These are phyloP conservation scores for Synergus japonicus DNA, from an alignment of 2,888 invertebrate genomes.

Conservation along the genomic window DNA sequence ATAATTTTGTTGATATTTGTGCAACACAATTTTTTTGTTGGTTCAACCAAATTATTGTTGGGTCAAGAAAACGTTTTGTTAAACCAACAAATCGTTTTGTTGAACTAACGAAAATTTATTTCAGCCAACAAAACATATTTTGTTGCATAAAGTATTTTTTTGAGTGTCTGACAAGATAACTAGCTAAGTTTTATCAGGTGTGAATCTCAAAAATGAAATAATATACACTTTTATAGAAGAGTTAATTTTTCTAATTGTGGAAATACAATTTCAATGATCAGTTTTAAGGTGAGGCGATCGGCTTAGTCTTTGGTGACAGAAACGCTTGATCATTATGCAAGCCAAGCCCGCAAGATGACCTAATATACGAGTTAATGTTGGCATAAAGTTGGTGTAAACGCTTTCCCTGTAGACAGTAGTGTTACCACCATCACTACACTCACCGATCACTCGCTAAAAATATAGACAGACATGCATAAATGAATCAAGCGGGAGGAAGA, in stretches of 20 bases:
- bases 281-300: constrained; percentile 43
- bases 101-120: no score
- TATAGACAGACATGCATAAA: constrained; percentile 59
- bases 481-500: constrained; percentile 17
- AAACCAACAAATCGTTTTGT: no score
- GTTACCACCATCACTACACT: constrained; percentile 44
- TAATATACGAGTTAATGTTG: constrained; percentile 55
- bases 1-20: no score
- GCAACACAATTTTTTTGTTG: no score
- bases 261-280: background rate
- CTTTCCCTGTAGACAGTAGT: constrained; percentile 40
- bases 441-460: constrained; percentile 64
- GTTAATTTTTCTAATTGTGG: background rate
- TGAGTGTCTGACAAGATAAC: no score
- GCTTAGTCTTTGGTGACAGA: constrained; percentile 63
- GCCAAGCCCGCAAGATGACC: constrained; percentile 69
- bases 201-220: no score
- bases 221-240: no score
- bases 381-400: constrained; percentile 46
- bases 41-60: no score
- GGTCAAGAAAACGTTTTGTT: no score
- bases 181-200: no score
- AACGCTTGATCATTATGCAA: constrained; percentile 61
- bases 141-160: no score
- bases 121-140: no score